phyloP scores from a whole-genome alignment of 1,140 invertebrate genomes.

The Drosophila repletoides region DNA sequence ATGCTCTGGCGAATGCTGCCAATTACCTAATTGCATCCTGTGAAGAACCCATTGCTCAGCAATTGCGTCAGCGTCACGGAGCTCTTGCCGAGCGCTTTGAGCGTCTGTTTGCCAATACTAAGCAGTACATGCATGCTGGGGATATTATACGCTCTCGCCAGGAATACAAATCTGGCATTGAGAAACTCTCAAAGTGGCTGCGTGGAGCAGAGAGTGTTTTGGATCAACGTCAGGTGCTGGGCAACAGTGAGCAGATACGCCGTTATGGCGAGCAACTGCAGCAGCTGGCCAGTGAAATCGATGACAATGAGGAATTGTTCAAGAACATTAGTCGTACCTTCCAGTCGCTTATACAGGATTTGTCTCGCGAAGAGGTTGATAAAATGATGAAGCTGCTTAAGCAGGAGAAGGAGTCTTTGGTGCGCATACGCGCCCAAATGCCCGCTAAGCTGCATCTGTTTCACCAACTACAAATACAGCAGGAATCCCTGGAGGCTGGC shows the following conservation, averaged over 20 bases:
- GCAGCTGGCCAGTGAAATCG: slow-evolving; percentile 90
- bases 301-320: slow-evolving; percentile 94
- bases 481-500: slow-evolving; percentile 94
- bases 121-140: slow-evolving; percentile 93
- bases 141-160: slow-evolving; percentile 91
- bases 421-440: slow-evolving; percentile 90
- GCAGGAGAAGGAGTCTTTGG: slow-evolving; percentile 93
- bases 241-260: slow-evolving; percentile 90
- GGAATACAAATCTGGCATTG: slow-evolving; percentile 90
- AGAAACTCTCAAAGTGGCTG: slow-evolving; percentile 91
- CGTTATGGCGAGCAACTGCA: slow-evolving; percentile 91
- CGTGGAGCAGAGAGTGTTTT: slow-evolving; percentile 89
- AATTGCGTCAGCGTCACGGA: slow-evolving; percentile 89
- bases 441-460: slow-evolving; percentile 91
- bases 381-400: slow-evolving; percentile 94
- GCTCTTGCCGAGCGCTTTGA: slow-evolving; percentile 91
- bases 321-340: slow-evolving; percentile 95
- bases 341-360: slow-evolving; percentile 93
- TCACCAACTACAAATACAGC: slow-evolving; percentile 93
- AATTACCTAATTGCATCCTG: slow-evolving; percentile 95
- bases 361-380: slow-evolving; percentile 95
- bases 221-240: slow-evolving; percentile 85
- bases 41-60: slow-evolving; percentile 89
- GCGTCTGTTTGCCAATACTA: slow-evolving; percentile 90
- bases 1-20: slow-evolving; percentile 91